These are phyloP conservation scores for Diadegma fenestrale DNA, from an alignment of 2,888 invertebrate genomes.

Conservation along the genomic window DNA sequence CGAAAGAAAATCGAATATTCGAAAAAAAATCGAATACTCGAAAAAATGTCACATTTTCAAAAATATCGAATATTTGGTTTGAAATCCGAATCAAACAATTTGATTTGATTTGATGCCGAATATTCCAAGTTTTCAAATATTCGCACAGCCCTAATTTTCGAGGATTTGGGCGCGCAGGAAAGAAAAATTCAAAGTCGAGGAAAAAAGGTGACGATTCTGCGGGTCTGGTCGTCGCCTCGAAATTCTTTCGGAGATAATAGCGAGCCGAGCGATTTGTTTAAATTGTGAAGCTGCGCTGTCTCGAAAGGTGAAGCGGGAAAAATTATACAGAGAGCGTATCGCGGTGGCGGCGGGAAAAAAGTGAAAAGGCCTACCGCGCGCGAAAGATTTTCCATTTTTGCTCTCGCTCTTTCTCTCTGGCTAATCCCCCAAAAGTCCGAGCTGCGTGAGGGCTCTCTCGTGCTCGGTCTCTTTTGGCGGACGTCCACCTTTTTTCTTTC, in stretches of 20 bases:
- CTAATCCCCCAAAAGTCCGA: slow-evolving; percentile 56
- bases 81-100: too few species aligned
- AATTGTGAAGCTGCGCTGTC: background rate
- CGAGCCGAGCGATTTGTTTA: slow-evolving; percentile 58
- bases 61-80: too few species aligned
- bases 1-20: too few species aligned
- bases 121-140: too few species aligned
- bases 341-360: slow-evolving; percentile 35
- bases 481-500: slow-evolving; percentile 37
- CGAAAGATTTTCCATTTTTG: slow-evolving; percentile 9
- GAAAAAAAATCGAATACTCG: too few species aligned
- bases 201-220: slow-evolving; percentile 38
- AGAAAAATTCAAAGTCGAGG: too few species aligned
- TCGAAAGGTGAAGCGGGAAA: background rate
- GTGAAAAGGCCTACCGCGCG: slow-evolving; percentile 58
- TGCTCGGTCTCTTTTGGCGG: slow-evolving; percentile 30
- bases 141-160: too few species aligned
- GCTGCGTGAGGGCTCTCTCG: slow-evolving; percentile 19
- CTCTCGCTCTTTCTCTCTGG: slow-evolving; percentile 10
- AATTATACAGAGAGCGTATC: slow-evolving; percentile 25
- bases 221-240: slow-evolving; percentile 53
- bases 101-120: too few species aligned
- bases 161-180: too few species aligned
- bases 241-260: slow-evolving; percentile 49
- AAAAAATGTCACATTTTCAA: too few species aligned